Evolutionary conservation across 2,797 vertebrate genomes (phyloP).

Genomic region (Columba guinea): DNA sequence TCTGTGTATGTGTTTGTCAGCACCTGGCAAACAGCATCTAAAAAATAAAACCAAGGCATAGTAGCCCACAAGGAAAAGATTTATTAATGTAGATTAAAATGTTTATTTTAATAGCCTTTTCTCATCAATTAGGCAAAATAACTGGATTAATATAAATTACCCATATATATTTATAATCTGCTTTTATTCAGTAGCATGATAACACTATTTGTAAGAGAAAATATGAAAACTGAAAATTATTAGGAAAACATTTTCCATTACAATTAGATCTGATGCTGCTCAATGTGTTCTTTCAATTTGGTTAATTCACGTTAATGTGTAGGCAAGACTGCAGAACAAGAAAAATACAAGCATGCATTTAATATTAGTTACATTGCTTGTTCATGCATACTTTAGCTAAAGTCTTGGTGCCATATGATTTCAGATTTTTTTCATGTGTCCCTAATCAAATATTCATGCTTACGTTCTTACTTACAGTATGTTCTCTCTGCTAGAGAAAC

Average conservation of each 20-base stretch:
- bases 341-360: not conserved
- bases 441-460: not conserved
- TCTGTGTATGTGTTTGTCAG: not conserved
- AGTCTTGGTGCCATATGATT: not conserved
- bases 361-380: not conserved
- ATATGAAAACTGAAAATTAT: not conserved
- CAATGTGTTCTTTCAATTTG: not conserved
- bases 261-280: not conserved
- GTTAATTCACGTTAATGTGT: not conserved
- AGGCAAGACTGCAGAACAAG: not conserved
- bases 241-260: not conserved
- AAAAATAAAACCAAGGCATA: not conserved
- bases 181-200: not conserved
- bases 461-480: not conserved
- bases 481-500: not conserved
- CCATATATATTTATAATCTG: not conserved
- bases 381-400: not conserved
- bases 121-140: not conserved
- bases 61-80: not conserved
- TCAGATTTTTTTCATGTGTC: not conserved
- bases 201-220: not conserved
- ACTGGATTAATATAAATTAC: not conserved
- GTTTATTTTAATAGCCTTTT: not conserved
- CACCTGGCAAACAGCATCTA: not conserved
- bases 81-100: not conserved